Evolutionary conservation across 2,113 vertebrate species (phyloP), one percentile per base, ranked within the genome.

Genomic region (Chloroceryle aenea): DNA sequence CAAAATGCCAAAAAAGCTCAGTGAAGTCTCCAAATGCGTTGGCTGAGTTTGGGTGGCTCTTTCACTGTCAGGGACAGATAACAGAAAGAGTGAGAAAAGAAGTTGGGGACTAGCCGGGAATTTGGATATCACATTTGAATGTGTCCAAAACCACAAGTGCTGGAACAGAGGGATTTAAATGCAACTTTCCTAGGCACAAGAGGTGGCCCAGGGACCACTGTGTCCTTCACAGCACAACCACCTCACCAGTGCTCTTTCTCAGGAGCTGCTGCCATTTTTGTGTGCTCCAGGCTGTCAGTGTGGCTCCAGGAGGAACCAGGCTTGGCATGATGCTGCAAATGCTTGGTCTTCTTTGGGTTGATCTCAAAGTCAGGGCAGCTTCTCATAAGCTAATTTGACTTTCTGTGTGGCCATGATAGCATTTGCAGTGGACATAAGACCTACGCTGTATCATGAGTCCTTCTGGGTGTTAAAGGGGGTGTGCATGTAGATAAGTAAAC

Each of bases 271-370:
- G 76, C 43, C 25, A 7, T 38, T 25, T 25, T 12, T 4, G 5
- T 10, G 40, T 26, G 19, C 7, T 52, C 43, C n/a, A 1, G 2
- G 38, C 32, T 74, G 17, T 36, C 48, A 32, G 14, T 1, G 1
- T 4, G 21, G 20, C 47, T 29, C 50, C 4, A 3, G 67, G 26
- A 55, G 27, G 53, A 48, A 45, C 53, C 1, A 0, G 27, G 34
- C 20, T 77, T 3, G 0, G 22, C 38, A 30, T 0, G 0, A 55
- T 2, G 4, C 43, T 93, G 34, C 27, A 74, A 45, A 74, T 19
- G 4, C 40, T 56, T 19, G 7, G 26, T 56, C 19, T 78, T 20
- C 75, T 66, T 56, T 69, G 66, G 38, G 25, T 1, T 55, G 25
- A 68, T 40, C 32, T 47, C 34, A 36, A 81, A 68, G 14, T 42